Conservation (phyloP, 2,113 vertebrate genomes). For the Tonatia bakeri region DNA sequence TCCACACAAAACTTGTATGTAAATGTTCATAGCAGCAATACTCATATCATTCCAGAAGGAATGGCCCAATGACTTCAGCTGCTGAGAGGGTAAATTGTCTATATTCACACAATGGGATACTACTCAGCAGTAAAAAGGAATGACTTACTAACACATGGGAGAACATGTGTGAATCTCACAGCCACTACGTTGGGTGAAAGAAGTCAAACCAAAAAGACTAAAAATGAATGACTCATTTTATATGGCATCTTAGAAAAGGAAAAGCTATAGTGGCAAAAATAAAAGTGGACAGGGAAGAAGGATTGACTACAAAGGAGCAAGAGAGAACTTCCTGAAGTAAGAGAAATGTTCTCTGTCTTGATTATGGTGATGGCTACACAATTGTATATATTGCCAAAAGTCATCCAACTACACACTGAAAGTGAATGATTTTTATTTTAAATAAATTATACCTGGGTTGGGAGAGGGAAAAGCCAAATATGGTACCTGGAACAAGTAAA, state of each 20-base stretch:
- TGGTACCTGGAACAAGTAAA: background rate
- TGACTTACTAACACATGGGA: rapidly evolving
- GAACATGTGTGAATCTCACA: background rate
- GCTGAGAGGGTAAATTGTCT: background rate
- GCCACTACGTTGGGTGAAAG: too few species aligned
- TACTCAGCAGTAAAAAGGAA: background rate
- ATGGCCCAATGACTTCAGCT: background rate
- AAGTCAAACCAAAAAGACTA: background rate
- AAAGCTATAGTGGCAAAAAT: background rate
- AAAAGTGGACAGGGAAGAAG: background rate
- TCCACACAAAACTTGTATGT: background rate
- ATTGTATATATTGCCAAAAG: background rate
- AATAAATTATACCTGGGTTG: background rate
- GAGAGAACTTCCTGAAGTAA: background rate
- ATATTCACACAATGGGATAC: rapidly evolving
- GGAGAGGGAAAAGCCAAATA: background rate
- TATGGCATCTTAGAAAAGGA: background rate
- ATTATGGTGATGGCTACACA: background rate
- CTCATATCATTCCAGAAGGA: background rate
- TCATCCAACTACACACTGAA: background rate
- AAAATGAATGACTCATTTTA: background rate
- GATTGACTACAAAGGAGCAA: background rate
- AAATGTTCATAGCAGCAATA: background rate
- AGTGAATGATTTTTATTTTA: background rate
- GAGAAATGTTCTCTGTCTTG: background rate